A percentile compares a stretch with the other conserved stretches of the same genome.
phyloP scores from a whole-genome alignment of 1,140 invertebrate species.

The Pogonomyrmex barbatus region DNA sequence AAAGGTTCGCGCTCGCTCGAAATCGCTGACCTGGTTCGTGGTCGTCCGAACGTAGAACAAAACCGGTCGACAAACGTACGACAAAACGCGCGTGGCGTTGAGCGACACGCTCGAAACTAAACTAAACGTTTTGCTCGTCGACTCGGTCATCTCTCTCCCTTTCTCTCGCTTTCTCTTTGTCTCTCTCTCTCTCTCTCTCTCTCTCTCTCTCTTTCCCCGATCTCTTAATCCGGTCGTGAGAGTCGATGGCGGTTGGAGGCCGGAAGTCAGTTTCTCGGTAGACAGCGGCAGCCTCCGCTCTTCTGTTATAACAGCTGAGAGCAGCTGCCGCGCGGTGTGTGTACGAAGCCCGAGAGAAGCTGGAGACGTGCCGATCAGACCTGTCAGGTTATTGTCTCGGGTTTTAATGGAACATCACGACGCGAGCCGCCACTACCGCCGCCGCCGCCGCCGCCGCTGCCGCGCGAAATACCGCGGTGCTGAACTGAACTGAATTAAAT shows the following conservation, averaged over 20 bases:
- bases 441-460: slow-evolving; percentile 4
- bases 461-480: slow-evolving; percentile 77
- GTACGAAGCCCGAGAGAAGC: slow-evolving; percentile 45
- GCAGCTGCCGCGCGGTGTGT: slow-evolving; percentile 46
- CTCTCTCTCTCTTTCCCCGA: slow-evolving; percentile 9
- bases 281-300: slow-evolving; percentile 67
- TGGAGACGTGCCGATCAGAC: slow-evolving; percentile 79
- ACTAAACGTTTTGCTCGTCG: slow-evolving; percentile 49
- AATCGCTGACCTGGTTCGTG: slow-evolving; percentile 59
- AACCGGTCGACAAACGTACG: slow-evolving; percentile 56
- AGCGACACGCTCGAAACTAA: slow-evolving; percentile 56
- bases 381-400: slow-evolving; percentile 86
- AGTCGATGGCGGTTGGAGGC: slow-evolving; percentile 62
- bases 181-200: slow-evolving; percentile 19
- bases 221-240: slow-evolving; percentile 61
- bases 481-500: slow-evolving; percentile 81
- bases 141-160: slow-evolving; percentile 8
- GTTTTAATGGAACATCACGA: slow-evolving; percentile 84
- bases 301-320: slow-evolving; percentile 57
- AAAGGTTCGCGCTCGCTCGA: slow-evolving; percentile 46
- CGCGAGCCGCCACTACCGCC: slow-evolving; percentile 51
- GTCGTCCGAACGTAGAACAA: slow-evolving; percentile 51
- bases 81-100: slow-evolving; percentile 48
- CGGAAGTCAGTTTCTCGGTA: slow-evolving; percentile 76
- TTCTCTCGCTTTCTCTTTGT: neutral